Evolutionary conservation across 2,113 vertebrate species (phyloP), one percentile per base, ranked within the genome.

Genomic region (Lophius piscatorius): DNA sequence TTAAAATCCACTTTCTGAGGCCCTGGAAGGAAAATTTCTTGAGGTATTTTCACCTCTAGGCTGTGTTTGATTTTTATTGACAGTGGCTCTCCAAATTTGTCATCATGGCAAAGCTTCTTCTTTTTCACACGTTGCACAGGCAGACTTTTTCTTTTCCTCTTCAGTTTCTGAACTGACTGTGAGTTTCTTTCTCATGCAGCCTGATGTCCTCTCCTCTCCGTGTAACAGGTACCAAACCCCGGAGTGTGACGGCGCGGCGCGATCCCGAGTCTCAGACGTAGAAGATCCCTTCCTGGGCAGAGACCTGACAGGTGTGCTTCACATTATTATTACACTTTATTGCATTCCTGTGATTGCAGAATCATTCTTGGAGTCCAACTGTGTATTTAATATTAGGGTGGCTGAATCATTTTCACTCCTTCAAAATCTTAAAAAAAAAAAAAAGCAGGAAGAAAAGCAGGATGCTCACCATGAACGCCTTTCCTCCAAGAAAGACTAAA

Each of bases 271-370:
- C 47, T 65, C 83, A 1, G 95, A 96, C 71, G 76, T 75, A 13
- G 95, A 98, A 4, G 95, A 98, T 62, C 94, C 94, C 9, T 98
- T 97, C 91, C 94, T 94, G 81, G 94, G 93, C 86, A 86, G 95
- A 88, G 95, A 97, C 63, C 90, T 99, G 72, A 91, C 93, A 94
- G 97, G 97, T 98, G 66, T 38, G 5, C 11, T 40, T 24, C 29
- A 35, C 40, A 14, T 4, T 24, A 21, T 33, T 11, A 10, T 11
- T 6, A 6, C 21, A 11, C 16, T 31, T 48, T 20, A 2, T 16
- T 5, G 5, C 10, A 9, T 41, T 16, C 39, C 18, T 42, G 40
- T 7, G 2, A 16, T 33, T 46, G 9, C 2, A 51, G 35, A 39
- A 48, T 62, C 2, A 38, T 33, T 18, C 23, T 17, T 2, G 1